Percentiles rank a stretch among this genome's conserved stretches.
phyloP scores from a whole-genome alignment of 2,113 vertebrate genomes.

The Sinocyclocheilus rhinocerous region DNA sequence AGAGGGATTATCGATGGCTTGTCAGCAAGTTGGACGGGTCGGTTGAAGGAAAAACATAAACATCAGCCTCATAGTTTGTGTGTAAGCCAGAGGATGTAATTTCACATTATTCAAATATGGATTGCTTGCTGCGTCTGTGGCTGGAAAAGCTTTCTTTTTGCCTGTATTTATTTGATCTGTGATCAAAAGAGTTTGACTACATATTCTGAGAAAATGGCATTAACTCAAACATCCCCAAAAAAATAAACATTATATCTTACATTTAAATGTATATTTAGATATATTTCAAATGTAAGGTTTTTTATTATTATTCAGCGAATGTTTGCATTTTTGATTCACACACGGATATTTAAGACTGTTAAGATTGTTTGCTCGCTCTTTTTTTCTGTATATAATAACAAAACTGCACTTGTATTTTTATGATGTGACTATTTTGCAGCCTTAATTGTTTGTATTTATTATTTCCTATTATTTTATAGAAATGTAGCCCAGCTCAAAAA shows the following conservation, averaged over 20 bases:
- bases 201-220: neutral
- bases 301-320: neutral
- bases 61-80: constrained; percentile 13
- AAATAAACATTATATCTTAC: neutral
- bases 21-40: constrained; percentile 42
- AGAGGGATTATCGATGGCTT: constrained; percentile 50
- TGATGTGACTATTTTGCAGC: neutral
- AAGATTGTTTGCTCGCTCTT: neutral
- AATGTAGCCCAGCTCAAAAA: neutral
- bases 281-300: neutral
- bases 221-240: neutral
- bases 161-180: constrained; percentile 28
- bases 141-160: neutral
- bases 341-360: no score
- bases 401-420: neutral
- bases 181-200: constrained; percentile 13
- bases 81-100: neutral
- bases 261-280: neutral
- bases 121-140: neutral
- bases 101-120: neutral
- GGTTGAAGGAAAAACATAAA: constrained; percentile 34
- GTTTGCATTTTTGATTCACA: neutral
- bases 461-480: neutral
- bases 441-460: neutral
- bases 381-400: neutral